Evolutionary conservation across 2,113 vertebrate species (phyloP), one percentile per base, ranked within the genome.

Genomic region (Pionites leucogaster): DNA sequence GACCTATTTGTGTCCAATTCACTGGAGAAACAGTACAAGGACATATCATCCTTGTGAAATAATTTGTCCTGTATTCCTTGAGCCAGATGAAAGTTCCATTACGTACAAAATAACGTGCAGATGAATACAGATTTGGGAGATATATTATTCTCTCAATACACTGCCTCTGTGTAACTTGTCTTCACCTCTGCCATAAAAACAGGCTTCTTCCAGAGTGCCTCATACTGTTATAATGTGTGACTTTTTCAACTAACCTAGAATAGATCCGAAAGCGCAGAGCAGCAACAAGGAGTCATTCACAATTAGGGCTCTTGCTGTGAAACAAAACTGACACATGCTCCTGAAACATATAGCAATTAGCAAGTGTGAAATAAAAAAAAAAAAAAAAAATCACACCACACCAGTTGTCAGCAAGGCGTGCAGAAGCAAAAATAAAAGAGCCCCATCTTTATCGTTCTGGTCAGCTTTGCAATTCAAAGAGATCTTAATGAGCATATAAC

Each of bases 41-140:
- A 88, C 96, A 15, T 84, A 91, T 52, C 83, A 93, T 62, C 93
- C 83, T 94, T 97, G 74, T 76, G 88, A 89, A 93, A 90, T 91
- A 86, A 88, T 86, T 94, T 86, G 77, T 64, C 92, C 80, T 65
- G 50, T 47, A 94, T 78, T 96, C 76, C 89, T 88, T 85, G 80
- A 92, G 86, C 77, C 77, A 91, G 82, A 95, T 90, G 65, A 88
- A 91, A 93, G 79, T 53, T 72, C 91, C 78, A 79, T 87, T 88
- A 86, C 63, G 82, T 95, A 82, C 69, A 84, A 91, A 92, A 67
- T 52, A 93, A 74, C 69, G 37, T 82, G 78, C 90, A 93, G 85
- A 84, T 59, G 91, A 92, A 95, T 88, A 93, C 72, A 86, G 74
- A 94, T 94, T 90, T 64, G 77, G 79, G 69, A 71, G 35, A 37